phyloP scores from a whole-genome alignment of 2,888 invertebrate genomes.

The Meiosimyza platycephala region DNA sequence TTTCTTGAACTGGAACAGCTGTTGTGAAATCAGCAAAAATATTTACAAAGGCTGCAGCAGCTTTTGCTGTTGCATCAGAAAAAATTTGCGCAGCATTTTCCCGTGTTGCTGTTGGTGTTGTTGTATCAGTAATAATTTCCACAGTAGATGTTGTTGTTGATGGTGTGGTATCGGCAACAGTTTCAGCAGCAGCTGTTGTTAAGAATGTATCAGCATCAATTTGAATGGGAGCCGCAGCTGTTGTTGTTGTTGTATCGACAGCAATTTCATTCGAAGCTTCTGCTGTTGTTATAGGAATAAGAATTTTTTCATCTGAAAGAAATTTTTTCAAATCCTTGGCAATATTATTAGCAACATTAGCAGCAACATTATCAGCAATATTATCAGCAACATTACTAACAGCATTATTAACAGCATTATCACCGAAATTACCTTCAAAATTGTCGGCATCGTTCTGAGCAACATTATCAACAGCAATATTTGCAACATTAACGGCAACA shows the following conservation, averaged over 20 bases:
- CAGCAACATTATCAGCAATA: too few relatives aligned
- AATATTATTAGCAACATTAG: too few relatives aligned
- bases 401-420: too few relatives aligned
- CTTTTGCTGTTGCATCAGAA: constrained; percentile 1
- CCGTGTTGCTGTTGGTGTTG: constrained; percentile 15
- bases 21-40: background rate
- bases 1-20: background rate
- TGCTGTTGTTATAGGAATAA: too few relatives aligned
- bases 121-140: background rate
- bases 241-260: background rate
- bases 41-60: background rate
- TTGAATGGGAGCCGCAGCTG: background rate
- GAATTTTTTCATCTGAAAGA: too few relatives aligned
- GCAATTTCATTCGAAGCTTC: too few relatives aligned
- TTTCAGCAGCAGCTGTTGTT: background rate
- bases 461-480: too few relatives aligned
- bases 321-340: too few relatives aligned
- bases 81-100: background rate
- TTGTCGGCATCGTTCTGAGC: too few relatives aligned
- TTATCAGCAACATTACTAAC: too few relatives aligned
- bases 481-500: too few relatives aligned
- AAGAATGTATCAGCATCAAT: background rate
- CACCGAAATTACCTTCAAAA: too few relatives aligned
- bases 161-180: background rate
- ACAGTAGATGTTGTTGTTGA: background rate